These are phyloP conservation scores for Tangara arthus DNA, from an alignment of 2,797 vertebrate species.

Conservation along the genomic window DNA sequence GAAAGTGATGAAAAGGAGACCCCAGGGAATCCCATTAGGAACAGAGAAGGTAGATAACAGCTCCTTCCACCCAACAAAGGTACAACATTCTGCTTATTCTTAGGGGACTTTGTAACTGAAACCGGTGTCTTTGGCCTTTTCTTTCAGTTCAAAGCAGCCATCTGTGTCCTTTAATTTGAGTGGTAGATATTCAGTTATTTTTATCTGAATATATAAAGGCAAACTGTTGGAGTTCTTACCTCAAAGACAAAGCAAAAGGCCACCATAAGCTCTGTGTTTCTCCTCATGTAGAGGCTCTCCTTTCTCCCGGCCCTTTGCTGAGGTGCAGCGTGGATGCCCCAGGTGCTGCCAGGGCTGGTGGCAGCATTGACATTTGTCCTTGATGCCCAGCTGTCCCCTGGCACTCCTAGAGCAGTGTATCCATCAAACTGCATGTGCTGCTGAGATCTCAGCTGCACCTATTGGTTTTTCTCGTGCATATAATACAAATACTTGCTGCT, in stretches of 20 bases:
- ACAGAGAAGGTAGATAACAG: not conserved
- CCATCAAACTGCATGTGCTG: not conserved
- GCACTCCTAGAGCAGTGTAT: not conserved
- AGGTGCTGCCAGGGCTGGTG: not conserved
- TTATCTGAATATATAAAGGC: not conserved
- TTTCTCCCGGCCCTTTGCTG: not conserved
- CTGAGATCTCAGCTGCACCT: not conserved
- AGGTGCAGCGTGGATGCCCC: not conserved
- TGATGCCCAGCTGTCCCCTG: not conserved
- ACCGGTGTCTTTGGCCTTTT: not conserved
- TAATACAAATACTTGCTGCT: not conserved
- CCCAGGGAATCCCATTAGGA: conserved; percentile 33
- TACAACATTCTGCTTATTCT: not conserved
- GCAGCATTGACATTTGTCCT: not conserved
- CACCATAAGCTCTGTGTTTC: not conserved
- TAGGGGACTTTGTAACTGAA: not conserved
- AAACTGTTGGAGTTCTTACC: not conserved
- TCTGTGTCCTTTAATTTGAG: not conserved
- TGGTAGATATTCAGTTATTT: not conserved
- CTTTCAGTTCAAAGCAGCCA: not conserved
- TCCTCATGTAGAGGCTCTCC: not conserved
- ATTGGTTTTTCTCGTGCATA: not conserved
- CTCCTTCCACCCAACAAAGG: not conserved
- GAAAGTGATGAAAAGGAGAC: conserved; percentile 23
- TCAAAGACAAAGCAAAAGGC: not conserved